Evolutionary conservation across 2,797 vertebrate genomes (phyloP).

Genomic region (Helostoma temminkii): DNA sequence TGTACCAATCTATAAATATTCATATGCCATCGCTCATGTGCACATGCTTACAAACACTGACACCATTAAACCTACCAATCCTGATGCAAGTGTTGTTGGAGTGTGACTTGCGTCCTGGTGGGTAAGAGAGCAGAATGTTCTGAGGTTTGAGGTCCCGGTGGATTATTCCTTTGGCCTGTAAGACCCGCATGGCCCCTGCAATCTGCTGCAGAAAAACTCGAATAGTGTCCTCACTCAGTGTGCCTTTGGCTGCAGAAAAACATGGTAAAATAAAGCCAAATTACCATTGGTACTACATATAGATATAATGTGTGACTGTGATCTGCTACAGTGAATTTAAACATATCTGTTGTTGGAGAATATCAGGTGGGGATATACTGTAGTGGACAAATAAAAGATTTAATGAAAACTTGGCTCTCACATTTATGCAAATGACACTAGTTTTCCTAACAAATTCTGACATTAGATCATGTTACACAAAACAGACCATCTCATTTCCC

Average conservation of each 20-base stretch:
- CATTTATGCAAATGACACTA: background rate
- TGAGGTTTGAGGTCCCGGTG: slow-evolving; percentile 97
- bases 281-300: background rate
- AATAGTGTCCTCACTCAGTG: slow-evolving; percentile 97
- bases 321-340: background rate
- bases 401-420: background rate
- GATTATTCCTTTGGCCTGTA: slow-evolving; percentile 96
- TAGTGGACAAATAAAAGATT: background rate
- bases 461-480: background rate
- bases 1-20: background rate
- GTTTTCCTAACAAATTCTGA: background rate
- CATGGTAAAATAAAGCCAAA: background rate
- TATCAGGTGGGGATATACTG: background rate
- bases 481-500: slow-evolving; percentile 12
- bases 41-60: no score
- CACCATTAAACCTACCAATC: slow-evolving; percentile 86
- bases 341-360: background rate
- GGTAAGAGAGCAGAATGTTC: slow-evolving; percentile 93
- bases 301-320: background rate
- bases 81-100: slow-evolving; percentile 97
- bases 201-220: slow-evolving; percentile 98
- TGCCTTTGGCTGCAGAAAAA: slow-evolving; percentile 90
- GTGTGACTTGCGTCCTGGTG: slow-evolving; percentile 91
- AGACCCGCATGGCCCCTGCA: slow-evolving; percentile 93
- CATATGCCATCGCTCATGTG: no score